A percentile compares a stretch with the other conserved stretches of the same genome.
Conservation (phyloP, 2,888 invertebrate species). For the Falcaria lacertinaria region DNA sequence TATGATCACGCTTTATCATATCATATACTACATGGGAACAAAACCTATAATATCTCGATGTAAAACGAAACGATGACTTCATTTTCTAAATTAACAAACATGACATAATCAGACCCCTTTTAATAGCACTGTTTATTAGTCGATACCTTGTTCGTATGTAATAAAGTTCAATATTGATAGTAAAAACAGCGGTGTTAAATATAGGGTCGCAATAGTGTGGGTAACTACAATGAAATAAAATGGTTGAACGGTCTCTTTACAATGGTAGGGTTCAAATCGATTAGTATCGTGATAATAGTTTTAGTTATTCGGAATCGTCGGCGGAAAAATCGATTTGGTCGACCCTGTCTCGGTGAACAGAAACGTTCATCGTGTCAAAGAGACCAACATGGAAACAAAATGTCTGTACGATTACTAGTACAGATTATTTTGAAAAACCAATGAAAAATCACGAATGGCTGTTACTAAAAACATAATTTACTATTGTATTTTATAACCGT, state of each 20-base stretch:
- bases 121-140: conserved; percentile 8
- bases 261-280: conserved; percentile 72
- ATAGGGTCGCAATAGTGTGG: conserved; percentile 56
- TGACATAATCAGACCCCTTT: conserved; percentile 46
- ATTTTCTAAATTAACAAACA: conserved; percentile 59
- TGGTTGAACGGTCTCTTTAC: conserved; percentile 61
- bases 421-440: too few relatives aligned
- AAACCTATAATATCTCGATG: conserved; percentile 24
- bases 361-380: too few relatives aligned
- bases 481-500: too few relatives aligned
- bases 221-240: conserved; percentile 73
- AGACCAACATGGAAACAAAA: too few relatives aligned
- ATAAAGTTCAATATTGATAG: conserved; percentile 18
- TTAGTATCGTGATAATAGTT: conserved; percentile 67
- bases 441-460: too few relatives aligned
- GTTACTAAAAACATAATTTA: too few relatives aligned
- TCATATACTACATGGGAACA: conserved; percentile 40
- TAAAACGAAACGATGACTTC: conserved; percentile 39
- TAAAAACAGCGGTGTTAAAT: conserved; percentile 23
- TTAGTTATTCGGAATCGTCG: conserved; percentile 14
- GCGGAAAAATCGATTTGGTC: not conserved
- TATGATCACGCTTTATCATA: too few relatives aligned
- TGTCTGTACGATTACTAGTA: too few relatives aligned
- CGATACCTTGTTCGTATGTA: conserved; percentile 14
- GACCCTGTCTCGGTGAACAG: too few relatives aligned